Conservation (phyloP, 2,113 vertebrate genomes). For the Rhinolophus sinicus region DNA sequence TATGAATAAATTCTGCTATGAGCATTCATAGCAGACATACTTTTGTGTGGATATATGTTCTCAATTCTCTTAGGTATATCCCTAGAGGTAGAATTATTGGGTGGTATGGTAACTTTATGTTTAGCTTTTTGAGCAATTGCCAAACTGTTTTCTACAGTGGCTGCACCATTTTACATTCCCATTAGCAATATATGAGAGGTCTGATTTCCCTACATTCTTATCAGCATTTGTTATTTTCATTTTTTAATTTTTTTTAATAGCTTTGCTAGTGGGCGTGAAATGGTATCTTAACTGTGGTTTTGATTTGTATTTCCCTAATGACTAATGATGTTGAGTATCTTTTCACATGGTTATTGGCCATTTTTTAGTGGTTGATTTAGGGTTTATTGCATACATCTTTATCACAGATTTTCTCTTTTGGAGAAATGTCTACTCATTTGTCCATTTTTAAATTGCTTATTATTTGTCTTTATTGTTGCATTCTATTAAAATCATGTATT, state of each 20-base stretch:
- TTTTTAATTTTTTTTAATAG: neutral
- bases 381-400: neutral
- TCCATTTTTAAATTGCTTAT: neutral
- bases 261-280: neutral
- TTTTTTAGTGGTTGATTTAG: neutral
- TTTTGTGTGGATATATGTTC: neutral
- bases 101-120: neutral
- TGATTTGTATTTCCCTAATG: neutral
- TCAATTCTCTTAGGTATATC: neutral
- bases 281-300: neutral
- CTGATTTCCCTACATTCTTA: neutral
- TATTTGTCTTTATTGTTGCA: neutral
- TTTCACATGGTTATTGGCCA: neutral
- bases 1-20: neutral
- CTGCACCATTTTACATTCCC: neutral
- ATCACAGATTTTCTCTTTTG: neutral
- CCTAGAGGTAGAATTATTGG: neutral
- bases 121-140: neutral
- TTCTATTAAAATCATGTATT: neutral
- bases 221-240: neutral
- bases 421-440: neutral
- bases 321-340: neutral
- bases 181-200: neutral
- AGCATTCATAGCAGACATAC: too few species aligned
- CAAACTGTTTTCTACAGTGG: neutral